Percentiles rank a stretch among this genome's conserved stretches.
Evolutionary conservation across 2,888 invertebrate species (phyloP).

Genomic region (Oeneis ivallda): DNA sequence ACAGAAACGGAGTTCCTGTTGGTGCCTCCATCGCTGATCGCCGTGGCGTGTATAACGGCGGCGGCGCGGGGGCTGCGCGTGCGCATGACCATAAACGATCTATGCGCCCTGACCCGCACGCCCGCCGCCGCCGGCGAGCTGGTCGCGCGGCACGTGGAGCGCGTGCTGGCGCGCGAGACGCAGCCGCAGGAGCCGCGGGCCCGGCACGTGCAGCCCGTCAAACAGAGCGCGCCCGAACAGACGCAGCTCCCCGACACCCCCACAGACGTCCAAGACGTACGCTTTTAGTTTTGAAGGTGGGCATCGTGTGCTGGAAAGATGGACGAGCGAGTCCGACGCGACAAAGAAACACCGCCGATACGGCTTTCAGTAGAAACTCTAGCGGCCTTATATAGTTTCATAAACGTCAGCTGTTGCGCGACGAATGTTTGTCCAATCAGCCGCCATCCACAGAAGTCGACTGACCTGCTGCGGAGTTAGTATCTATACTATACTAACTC

Average conservation of each 20-base stretch:
- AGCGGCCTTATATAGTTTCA: too few species aligned
- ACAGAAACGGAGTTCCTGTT: constrained; percentile 88
- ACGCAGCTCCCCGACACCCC: constrained; percentile 82
- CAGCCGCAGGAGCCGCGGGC: constrained; percentile 73
- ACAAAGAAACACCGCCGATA: too few species aligned
- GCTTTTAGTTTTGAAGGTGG: constrained; percentile 73
- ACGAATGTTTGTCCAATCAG: too few species aligned
- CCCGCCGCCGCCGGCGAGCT: constrained; percentile 78
- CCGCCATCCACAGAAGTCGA: too few species aligned
- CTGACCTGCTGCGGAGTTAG: too few species aligned
- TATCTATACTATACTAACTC: too few species aligned
- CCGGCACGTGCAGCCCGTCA: constrained; percentile 56
- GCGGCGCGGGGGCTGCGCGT: constrained; percentile 84
- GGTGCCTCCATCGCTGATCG: constrained; percentile 86
- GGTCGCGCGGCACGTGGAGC: constrained; percentile 81
- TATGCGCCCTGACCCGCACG: constrained; percentile 74
- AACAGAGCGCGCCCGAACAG: constrained; percentile 61
- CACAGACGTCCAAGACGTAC: constrained; percentile 84
- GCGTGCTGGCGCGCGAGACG: constrained; percentile 80
- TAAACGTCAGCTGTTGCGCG: too few species aligned
- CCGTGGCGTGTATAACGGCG: constrained; percentile 86
- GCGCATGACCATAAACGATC: constrained; percentile 68
- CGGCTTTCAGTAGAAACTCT: too few species aligned
- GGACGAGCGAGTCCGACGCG: too few species aligned
- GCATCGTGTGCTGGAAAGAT: too few species aligned